Evolutionary conservation across 2,113 vertebrate species (phyloP).

Genomic region (Crotalus helleri): DNA sequence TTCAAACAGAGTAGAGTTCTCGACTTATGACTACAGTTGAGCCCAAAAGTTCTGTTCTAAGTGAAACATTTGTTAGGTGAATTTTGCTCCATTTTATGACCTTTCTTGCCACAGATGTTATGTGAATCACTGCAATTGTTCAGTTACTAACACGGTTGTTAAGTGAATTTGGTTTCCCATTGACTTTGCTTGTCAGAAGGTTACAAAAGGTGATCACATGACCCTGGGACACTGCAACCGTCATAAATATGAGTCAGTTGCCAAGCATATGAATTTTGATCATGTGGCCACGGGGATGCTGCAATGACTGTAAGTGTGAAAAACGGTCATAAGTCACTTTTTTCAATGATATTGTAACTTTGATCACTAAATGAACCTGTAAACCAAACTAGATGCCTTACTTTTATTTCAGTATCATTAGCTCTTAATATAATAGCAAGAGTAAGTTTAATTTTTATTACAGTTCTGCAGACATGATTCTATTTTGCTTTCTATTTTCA

Average conservation of each 20-base stretch:
- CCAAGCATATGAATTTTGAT: neutral
- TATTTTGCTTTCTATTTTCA: neutral
- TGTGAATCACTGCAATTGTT: neutral
- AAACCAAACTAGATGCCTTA: neutral
- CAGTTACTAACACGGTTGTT: neutral
- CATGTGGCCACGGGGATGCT: neutral
- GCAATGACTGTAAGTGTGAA: neutral
- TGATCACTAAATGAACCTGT: neutral
- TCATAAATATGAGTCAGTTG: neutral
- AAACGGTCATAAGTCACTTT: neutral
- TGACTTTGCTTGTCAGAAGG: neutral
- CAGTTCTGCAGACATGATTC: neutral
- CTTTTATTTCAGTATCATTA: neutral
- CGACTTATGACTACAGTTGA: neutral
- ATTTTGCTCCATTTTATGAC: neutral
- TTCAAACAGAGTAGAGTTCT: neutral
- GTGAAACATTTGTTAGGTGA: neutral
- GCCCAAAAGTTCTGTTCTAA: neutral
- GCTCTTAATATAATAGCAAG: neutral
- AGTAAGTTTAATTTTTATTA: neutral
- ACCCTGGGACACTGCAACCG: neutral
- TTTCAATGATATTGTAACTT: neutral
- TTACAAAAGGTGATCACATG: neutral
- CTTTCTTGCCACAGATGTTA: neutral
- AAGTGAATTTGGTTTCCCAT: neutral